Percentiles rank a stretch among this genome's conserved stretches.
These are phyloP conservation scores for Epinephelus coioides DNA, from an alignment of 2,797 vertebrate genomes.

Conservation along the genomic window DNA sequence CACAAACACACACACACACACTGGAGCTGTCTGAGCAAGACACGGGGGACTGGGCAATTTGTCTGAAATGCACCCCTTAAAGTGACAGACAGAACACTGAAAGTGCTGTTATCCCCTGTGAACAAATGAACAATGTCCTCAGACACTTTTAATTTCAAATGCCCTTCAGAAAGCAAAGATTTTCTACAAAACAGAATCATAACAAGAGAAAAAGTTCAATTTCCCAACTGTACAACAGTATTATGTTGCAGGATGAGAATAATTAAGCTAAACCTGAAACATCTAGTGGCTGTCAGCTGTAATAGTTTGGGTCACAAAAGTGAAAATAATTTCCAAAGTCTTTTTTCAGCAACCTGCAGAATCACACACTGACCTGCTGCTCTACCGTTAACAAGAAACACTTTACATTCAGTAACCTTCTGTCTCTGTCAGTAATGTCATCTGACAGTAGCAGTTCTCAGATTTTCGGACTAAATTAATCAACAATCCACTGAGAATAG, in stretches of 20 bases:
- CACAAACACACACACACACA: constrained; percentile 39
- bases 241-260: neutral
- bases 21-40: constrained; percentile 70
- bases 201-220: neutral
- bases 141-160: constrained; percentile 26
- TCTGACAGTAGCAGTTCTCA: too few species aligned
- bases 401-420: too few species aligned
- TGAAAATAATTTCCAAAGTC: too few species aligned
- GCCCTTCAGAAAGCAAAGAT: constrained; percentile 12
- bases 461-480: too few species aligned
- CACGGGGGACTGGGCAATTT: constrained; percentile 65
- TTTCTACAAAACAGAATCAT: constrained; percentile 11
- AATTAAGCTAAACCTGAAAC: neutral
- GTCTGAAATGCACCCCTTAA: constrained; percentile 68
- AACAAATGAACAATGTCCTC: constrained; percentile 52
- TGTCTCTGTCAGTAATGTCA: too few species aligned
- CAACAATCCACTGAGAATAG: too few species aligned
- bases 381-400: too few species aligned
- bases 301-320: too few species aligned
- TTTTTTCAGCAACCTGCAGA: too few species aligned
- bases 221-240: neutral
- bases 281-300: neutral
- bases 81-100: constrained; percentile 64
- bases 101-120: constrained; percentile 41
- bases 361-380: too few species aligned